phyloP scores from a whole-genome alignment of 35 echinoderm and acorn worm genomes.

The Heliocidaris tuberculata region DNA sequence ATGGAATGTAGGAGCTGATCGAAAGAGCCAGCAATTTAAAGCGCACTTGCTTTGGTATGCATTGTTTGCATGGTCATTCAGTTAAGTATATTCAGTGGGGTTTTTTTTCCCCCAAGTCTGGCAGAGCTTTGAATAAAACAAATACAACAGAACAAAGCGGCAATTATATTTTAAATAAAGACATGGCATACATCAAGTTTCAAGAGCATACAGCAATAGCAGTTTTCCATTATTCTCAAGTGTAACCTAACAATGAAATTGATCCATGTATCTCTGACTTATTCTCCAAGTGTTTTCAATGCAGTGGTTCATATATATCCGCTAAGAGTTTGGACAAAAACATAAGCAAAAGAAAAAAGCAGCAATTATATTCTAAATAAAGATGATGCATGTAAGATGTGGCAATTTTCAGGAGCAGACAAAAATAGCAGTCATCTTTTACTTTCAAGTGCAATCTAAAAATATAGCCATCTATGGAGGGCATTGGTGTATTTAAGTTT shows the following conservation, averaged over 20 bases:
- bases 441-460: not conserved
- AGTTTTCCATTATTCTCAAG: not conserved
- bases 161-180: not conserved
- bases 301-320: not conserved
- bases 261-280: not conserved
- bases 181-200: not conserved
- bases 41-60: not conserved
- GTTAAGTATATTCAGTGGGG: not conserved
- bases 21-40: slow-evolving; percentile 5
- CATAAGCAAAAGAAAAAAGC: not conserved
- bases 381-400: not conserved
- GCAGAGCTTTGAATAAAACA: not conserved
- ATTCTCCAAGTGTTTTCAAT: not conserved
- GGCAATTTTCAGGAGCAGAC: not conserved
- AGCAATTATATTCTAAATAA: not conserved
- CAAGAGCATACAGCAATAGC: not conserved
- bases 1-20: not conserved
- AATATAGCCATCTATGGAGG: not conserved
- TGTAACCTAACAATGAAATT: not conserved
- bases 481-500: not conserved
- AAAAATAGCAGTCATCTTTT: not conserved
- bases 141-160: not conserved
- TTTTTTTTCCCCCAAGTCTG: not conserved
- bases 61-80: not conserved
- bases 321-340: not conserved